phyloP scores from a whole-genome alignment of 2,113 vertebrate genomes.

The Cryptomyrus ogoouensis region DNA sequence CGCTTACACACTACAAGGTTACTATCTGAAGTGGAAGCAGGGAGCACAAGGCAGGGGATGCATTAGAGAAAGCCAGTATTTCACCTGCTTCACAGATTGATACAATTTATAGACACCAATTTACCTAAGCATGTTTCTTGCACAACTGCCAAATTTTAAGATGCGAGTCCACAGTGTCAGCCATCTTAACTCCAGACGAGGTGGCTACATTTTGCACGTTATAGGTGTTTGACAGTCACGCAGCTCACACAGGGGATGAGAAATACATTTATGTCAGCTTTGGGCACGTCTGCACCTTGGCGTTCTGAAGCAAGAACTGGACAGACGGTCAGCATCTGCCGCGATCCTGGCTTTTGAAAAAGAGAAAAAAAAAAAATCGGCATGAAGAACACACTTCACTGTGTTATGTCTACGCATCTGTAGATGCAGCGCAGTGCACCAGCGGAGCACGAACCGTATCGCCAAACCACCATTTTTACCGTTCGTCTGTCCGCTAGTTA shows the following conservation, averaged over 20 bases:
- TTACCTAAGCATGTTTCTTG: background rate
- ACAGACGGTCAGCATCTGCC: background rate
- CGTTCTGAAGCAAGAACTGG: background rate
- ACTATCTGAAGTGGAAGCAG: background rate
- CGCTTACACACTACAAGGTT: background rate
- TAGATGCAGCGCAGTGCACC: background rate
- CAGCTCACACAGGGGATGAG: background rate
- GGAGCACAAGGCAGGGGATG: background rate
- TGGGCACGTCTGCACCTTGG: background rate
- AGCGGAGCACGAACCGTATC: background rate
- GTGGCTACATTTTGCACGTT: background rate
- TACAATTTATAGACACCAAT: background rate
- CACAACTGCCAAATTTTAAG: background rate
- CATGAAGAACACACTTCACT: too few relatives aligned
- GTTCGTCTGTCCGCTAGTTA: background rate
- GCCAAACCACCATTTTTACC: background rate
- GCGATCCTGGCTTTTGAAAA: slow-evolving; percentile 6
- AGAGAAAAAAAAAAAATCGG: background rate
- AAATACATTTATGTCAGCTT: background rate
- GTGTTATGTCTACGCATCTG: slow-evolving; percentile 17
- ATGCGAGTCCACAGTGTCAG: background rate
- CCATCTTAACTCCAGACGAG: background rate
- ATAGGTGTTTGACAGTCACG: background rate
- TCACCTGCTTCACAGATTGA: background rate
- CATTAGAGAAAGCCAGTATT: background rate